These are phyloP conservation scores for Drosophila setosimentum DNA, from an alignment of 2,888 invertebrate genomes.

Conservation along the genomic window DNA sequence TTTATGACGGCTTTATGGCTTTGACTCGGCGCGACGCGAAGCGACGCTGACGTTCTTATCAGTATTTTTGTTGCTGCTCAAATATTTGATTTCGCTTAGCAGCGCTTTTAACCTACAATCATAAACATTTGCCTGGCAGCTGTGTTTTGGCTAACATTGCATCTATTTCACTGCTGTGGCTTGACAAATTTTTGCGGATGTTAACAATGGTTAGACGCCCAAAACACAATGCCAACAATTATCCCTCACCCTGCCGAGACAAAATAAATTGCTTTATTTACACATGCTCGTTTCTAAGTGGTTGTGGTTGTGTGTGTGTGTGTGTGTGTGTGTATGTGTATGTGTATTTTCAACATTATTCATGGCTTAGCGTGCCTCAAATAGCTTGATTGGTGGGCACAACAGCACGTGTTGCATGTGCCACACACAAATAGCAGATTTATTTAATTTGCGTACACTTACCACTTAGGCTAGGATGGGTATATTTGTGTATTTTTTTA, in stretches of 20 bases:
- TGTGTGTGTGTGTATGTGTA: background rate
- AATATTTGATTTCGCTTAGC: slow-evolving; percentile 49
- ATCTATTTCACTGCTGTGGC: slow-evolving; percentile 21
- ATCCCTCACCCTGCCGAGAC: slow-evolving; percentile 14
- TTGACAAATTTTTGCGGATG: slow-evolving; percentile 26
- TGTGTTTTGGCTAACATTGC: slow-evolving; percentile 26
- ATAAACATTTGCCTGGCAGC: slow-evolving; percentile 20
- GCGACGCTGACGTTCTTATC: slow-evolving; percentile 45
- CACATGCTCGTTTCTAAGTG: slow-evolving; percentile 23
- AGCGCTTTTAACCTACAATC: slow-evolving; percentile 45
- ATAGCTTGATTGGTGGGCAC: slow-evolving; percentile 17
- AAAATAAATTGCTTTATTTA: slow-evolving; percentile 55
- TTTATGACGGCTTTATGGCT: slow-evolving; percentile 47
- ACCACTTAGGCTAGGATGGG: background rate
- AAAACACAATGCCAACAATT: slow-evolving; percentile 37
- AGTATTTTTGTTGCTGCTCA: slow-evolving; percentile 35
- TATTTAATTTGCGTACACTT: slow-evolving; percentile 10
- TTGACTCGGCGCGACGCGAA: slow-evolving; percentile 12
- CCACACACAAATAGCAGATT: slow-evolving; percentile 39
- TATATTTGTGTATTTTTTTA: background rate
- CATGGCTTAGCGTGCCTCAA: slow-evolving; percentile 28
- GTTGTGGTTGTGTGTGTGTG: background rate
- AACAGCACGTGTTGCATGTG: slow-evolving; percentile 57
- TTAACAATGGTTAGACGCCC: slow-evolving; percentile 36
- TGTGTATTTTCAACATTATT: slow-evolving; percentile 38